A percentile compares a stretch with the other conserved stretches of the same genome.
Evolutionary conservation across 2,113 vertebrate genomes (phyloP).

Genomic region (Macroglossus sobrinus): DNA sequence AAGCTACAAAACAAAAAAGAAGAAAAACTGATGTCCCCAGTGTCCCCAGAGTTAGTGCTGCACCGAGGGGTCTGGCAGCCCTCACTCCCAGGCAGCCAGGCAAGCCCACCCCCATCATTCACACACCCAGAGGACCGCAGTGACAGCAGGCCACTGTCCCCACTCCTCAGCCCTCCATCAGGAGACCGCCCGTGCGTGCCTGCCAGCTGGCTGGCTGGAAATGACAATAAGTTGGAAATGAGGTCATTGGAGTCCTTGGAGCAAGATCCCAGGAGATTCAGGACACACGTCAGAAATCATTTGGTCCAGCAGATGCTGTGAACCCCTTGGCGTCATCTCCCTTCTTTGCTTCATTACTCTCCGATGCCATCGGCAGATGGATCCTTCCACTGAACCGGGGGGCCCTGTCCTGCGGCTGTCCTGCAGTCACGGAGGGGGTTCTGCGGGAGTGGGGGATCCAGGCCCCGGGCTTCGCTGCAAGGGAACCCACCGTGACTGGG

Average conservation of each 20-base stretch:
- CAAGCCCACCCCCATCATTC: no score
- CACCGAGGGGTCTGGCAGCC: neutral
- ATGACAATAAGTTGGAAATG: neutral
- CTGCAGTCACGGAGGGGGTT: rapidly evolving
- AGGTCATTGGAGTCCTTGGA: conserved; percentile 17
- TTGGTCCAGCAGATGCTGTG: conserved; percentile 46
- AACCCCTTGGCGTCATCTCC: neutral
- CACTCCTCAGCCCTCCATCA: conserved; percentile 49
- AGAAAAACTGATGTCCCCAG: neutral
- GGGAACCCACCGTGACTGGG: neutral
- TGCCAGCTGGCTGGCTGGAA: conserved; percentile 35
- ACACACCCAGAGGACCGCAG: neutral
- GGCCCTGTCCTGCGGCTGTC: neutral
- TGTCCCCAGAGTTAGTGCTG: neutral
- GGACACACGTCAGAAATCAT: conserved; percentile 64
- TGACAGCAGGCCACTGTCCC: neutral
- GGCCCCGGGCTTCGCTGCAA: neutral
- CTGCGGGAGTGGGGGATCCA: neutral
- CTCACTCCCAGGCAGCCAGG: neutral
- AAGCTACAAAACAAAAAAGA: neutral
- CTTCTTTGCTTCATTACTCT: conserved; percentile 17
- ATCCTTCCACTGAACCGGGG: neutral
- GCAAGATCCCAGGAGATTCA: neutral
- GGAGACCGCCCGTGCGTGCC: conserved; percentile 52
- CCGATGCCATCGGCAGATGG: neutral